Evolutionary conservation across 2,113 vertebrate species (phyloP), one percentile per base, ranked within the genome.

Genomic region (Arothron firmamentum): DNA sequence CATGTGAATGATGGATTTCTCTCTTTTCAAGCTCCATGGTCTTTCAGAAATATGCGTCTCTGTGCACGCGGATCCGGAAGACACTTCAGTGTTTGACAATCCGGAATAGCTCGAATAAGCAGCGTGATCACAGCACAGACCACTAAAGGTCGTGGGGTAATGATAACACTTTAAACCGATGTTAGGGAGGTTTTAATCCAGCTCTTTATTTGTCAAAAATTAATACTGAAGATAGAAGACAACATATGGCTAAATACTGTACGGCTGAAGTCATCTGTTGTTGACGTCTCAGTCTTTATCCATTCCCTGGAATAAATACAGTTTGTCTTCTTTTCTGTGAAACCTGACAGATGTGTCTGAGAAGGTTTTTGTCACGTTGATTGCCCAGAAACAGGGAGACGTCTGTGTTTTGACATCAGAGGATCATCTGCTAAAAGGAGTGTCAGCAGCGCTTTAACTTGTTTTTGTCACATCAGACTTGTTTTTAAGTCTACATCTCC

Each of bases 401-500:
- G 31, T 65, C 56, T 73, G 25, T 62, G 50, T 67, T 73, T 74
- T 71, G 70, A 68, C 65, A 75, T 75, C 31, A 45, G 10, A 54
- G 42, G 60, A 67, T 64, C 60, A 67, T 62, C 52, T 56, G 25
- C 56, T 47, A 38, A 65, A 62, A 45, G 34, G 6, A 9, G 34
- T 53, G 28, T 72, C 65, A 79, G 4, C 56, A 34, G 62, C 53
- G 74, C 68, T 80, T 82, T 70, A 78, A 71, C 65, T 75, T 76
- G 59, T 72, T 83, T 77, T 62, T 71, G 56, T 70, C 59, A 64
- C 72, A 70, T 59, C 77, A 73, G 67, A 77, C 52, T 53, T 80
- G 65, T 75, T 83, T 75, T 69, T 71, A 56, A 72, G 60, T 83
- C 65, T 71, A 72, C 70, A 72, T 70, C 56, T 42, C 56, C 56